Conservation (phyloP, 2,113 vertebrate genomes). For the Fukomys damarensis region DNA sequence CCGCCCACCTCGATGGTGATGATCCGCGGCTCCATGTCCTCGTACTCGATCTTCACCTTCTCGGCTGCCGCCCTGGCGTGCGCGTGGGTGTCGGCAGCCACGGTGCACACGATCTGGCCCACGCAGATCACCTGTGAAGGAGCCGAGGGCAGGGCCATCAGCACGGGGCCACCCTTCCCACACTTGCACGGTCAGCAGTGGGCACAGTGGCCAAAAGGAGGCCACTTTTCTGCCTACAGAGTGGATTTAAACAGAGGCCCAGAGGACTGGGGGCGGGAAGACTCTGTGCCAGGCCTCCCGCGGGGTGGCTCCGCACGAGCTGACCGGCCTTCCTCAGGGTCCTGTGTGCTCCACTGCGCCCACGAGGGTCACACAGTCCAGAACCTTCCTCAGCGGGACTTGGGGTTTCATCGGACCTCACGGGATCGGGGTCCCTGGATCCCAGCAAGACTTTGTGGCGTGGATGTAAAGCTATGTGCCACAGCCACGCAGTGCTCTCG, state of each 20-base stretch:
- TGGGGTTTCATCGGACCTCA: not conserved
- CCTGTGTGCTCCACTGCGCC: not conserved
- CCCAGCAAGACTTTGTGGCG: not conserved
- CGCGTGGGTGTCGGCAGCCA: slow-evolving; percentile 81
- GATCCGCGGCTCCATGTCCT: slow-evolving; percentile 80
- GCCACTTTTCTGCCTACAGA: not conserved
- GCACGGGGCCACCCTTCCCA: not conserved
- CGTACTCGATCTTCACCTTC: slow-evolving; percentile 78
- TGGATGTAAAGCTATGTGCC: not conserved
- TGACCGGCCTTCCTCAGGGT: not conserved
- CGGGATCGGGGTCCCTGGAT: not conserved
- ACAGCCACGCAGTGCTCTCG: not conserved
- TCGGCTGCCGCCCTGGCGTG: slow-evolving; percentile 70
- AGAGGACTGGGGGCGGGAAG: not conserved
- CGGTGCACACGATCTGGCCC: slow-evolving; percentile 83
- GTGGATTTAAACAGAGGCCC: not conserved
- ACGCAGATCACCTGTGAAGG: slow-evolving; percentile 83
- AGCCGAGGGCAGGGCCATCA: not conserved
- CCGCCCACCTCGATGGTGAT: slow-evolving; percentile 83
- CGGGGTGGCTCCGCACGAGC: not conserved
- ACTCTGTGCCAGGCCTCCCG: too few species aligned
- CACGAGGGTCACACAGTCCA: not conserved
- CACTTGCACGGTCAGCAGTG: not conserved
- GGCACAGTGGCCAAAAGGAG: not conserved
- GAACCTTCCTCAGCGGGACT: not conserved